Base-by-base conservation (phyloP, 2,113 vertebrate species). In the Myrmophylax atrothorax region DNA sequence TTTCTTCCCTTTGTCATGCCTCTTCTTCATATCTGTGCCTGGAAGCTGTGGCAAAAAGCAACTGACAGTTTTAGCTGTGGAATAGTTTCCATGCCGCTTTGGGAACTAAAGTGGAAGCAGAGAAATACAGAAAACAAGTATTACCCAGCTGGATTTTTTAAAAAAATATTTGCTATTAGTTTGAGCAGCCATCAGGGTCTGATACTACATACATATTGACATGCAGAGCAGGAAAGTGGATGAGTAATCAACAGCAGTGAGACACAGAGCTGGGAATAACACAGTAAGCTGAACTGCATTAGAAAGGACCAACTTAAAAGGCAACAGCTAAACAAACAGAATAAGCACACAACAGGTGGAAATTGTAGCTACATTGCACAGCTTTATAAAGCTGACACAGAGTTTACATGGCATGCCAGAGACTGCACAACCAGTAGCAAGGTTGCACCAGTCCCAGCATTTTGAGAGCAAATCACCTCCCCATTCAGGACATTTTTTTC, bases 281-380 rank as follows among this genome's bases (percentile, higher is more conserved):
- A 77, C 50, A 74, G 0, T 24, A 73, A 80, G 12, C 6, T 4
- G 2, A 70, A 80, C 42, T 44, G 5, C 33, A 26, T 74, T 47
- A 80, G 40, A 91, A 89, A 80, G 55, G 88, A 90, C 40, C 74
- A 60, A 23, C 42, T 77, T 26, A 38, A 88, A 93, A 83, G 2
- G 6, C 63, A 69, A 11, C 40, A 84, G 50, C 40, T 53, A 69
- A 93, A 88, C 62, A 56, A 77, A 81, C 3, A 6, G 38, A 84
- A 37, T 23, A 50, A 23, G 20, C 33, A 44, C 53, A 40, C 52
- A n/a, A 6, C 0, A 0, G 33, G 28, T 28, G 28, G 63, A 59
- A 90, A 70, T 25, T 29, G 53, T 4, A 90, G 50, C 60, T 76
- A 58, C 2, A 0, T 42, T 46, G 25, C 33, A 50, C 29, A 66